A percentile compares a stretch with the other conserved stretches of the same genome.
Evolutionary conservation across 2,888 invertebrate species (phyloP).

Genomic region (Coenonympha glycerion): DNA sequence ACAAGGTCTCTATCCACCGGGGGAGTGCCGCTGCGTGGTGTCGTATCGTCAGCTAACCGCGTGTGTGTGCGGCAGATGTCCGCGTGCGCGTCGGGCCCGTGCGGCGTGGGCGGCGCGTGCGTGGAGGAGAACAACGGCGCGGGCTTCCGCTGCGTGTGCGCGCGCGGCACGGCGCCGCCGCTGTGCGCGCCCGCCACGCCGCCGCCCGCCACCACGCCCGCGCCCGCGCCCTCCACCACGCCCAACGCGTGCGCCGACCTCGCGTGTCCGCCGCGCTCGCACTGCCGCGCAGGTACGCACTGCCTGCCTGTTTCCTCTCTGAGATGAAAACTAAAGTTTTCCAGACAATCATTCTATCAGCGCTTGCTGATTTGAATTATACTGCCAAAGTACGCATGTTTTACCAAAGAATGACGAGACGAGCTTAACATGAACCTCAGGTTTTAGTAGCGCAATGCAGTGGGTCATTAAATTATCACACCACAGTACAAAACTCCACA

Average conservation of each 20-base stretch:
- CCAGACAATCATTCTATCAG: no score
- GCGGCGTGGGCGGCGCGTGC: conserved; percentile 86
- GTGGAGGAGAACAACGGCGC: conserved; percentile 68
- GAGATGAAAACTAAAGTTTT: background rate
- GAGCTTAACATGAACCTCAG: no score
- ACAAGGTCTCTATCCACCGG: no score
- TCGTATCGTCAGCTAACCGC: no score
- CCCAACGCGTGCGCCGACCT: conserved; percentile 47
- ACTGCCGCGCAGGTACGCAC: conserved; percentile 25
- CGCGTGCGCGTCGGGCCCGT: conserved; percentile 81
- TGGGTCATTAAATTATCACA: no score
- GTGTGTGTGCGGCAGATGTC: conserved; percentile 50
- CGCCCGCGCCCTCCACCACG: conserved; percentile 37
- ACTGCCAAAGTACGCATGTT: no score
- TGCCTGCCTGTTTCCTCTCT: no score
- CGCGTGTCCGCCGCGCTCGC: conserved; percentile 73
- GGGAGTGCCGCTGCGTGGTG: no score
- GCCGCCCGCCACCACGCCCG: conserved; percentile 47
- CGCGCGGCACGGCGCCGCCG: conserved; percentile 69
- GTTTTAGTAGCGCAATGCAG: no score
- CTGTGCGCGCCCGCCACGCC: conserved; percentile 56
- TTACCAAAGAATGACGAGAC: no score
- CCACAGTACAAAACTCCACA: no score
- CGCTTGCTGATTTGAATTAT: no score
- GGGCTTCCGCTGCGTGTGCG: conserved; percentile 82